phyloP scores from a whole-genome alignment of 1,140 invertebrate genomes.

The Zaprionus lachaisei region DNA sequence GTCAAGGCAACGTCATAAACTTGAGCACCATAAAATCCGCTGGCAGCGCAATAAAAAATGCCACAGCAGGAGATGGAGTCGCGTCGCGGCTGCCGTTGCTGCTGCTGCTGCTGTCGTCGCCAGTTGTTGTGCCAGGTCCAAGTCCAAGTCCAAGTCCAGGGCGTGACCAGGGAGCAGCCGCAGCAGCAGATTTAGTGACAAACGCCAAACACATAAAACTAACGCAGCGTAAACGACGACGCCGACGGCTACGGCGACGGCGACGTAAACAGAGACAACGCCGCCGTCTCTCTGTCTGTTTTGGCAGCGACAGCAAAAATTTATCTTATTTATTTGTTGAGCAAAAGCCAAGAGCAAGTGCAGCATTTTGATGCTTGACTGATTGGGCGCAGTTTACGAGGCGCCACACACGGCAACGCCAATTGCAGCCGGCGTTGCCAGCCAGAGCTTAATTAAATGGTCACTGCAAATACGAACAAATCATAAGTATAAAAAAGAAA shows the following conservation, averaged over 20 bases:
- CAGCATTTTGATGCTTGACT: conserved; percentile 79
- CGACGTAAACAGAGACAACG: conserved; percentile 13
- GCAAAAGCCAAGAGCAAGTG: conserved; percentile 71
- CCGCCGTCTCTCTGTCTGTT: conserved; percentile 34
- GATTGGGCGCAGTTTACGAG: conserved; percentile 59
- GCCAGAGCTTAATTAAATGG: background rate
- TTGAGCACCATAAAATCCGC: conserved; percentile 84
- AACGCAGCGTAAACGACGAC: conserved; percentile 76
- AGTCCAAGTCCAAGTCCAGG: conserved; percentile 46
- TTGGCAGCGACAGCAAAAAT: conserved; percentile 75
- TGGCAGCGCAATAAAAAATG: conserved; percentile 82
- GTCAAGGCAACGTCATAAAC: conserved; percentile 80
- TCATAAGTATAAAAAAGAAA: background rate
- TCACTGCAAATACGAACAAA: background rate
- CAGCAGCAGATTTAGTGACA: conserved; percentile 51
- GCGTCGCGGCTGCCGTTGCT: conserved; percentile 7
- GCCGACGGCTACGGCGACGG: background rate
- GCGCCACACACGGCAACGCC: conserved; percentile 29
- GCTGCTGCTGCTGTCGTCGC: conserved; percentile 11
- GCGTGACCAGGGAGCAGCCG: conserved; percentile 46
- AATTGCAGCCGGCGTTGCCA: conserved; percentile 22
- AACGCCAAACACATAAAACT: conserved; percentile 78
- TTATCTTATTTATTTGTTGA: conserved; percentile 80
- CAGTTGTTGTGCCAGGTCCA: conserved; percentile 40
- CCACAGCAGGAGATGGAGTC: conserved; percentile 67